A percentile compares a stretch with the other conserved stretches of the same genome.
phyloP scores from a whole-genome alignment of 2,113 vertebrate species.

The Atrichornis clamosus region DNA sequence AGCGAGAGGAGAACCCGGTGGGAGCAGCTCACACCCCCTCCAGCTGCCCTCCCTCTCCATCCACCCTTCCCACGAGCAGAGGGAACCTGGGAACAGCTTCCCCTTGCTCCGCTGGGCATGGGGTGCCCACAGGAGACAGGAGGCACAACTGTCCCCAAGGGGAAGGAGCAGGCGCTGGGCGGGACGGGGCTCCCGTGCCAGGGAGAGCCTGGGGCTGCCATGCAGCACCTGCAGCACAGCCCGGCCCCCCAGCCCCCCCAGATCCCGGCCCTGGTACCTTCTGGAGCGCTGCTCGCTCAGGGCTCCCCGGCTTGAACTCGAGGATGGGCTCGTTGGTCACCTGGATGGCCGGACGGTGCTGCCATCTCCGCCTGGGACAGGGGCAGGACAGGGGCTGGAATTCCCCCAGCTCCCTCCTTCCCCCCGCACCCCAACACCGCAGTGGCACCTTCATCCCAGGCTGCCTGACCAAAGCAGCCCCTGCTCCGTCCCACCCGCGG shows the following conservation, averaged over 20 bases:
- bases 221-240: background rate
- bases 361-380: slow-evolving; percentile 74
- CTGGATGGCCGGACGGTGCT: slow-evolving; percentile 63
- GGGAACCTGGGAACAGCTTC: too few relatives aligned
- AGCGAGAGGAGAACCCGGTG: accelerated
- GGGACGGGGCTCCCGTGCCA: accelerated
- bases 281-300: slow-evolving; percentile 78
- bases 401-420: too few relatives aligned
- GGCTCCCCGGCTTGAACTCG: slow-evolving; percentile 79
- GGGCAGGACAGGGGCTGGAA: background rate
- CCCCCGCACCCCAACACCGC: background rate
- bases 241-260: background rate
- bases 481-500: background rate
- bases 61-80: background rate
- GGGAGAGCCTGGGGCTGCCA: background rate
- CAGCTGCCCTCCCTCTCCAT: too few relatives aligned
- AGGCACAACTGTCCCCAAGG: background rate
- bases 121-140: accelerated
- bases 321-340: slow-evolving; percentile 91
- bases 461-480: background rate
- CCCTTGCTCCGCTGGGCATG: accelerated
- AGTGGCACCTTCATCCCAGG: accelerated
- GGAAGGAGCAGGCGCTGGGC: background rate
- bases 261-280: slow-evolving; percentile 68
- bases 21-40: background rate